Evolutionary conservation across 2,888 invertebrate species (phyloP).

Genomic region (Lissonota sp.): DNA sequence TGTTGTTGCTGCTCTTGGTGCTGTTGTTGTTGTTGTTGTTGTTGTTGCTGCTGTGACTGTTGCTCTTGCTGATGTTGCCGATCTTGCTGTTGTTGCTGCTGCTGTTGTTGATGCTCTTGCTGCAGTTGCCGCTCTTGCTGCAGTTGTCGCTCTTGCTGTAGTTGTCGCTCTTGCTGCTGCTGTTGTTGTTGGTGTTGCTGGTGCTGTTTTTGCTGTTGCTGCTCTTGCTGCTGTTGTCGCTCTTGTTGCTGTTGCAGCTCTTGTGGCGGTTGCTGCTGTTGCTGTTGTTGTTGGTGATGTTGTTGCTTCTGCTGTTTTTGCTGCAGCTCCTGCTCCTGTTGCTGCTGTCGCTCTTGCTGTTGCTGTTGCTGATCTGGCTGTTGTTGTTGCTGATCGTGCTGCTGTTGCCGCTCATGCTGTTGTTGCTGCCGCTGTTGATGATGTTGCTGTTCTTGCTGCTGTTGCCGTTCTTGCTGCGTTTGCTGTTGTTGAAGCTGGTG

Average conservation of each 20-base stretch:
- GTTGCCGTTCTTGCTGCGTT: constrained; percentile 75
- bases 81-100: constrained; percentile 83
- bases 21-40: constrained; percentile 65
- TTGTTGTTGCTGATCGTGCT: constrained; percentile 65
- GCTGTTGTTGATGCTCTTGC: no score
- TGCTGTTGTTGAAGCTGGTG: constrained; percentile 83
- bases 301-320: constrained; percentile 74
- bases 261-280: constrained; percentile 31
- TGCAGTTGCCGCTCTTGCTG: no score
- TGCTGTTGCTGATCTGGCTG: constrained; percentile 50
- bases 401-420: constrained; percentile 57
- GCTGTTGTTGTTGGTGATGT: constrained; percentile 70
- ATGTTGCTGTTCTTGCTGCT: constrained; percentile 65
- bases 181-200: constrained; percentile 56
- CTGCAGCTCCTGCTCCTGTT: constrained; percentile 62
- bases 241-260: constrained; percentile 53
- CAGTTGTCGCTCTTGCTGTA: no score
- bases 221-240: constrained; percentile 58
- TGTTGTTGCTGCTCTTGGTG: constrained; percentile 63
- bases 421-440: constrained; percentile 64
- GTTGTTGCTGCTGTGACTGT: constrained; percentile 64
- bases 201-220: constrained; percentile 66
- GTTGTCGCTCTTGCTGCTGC: no score
- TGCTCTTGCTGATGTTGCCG: constrained; percentile 78
- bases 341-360: constrained; percentile 67